These are phyloP conservation scores for Piscicola geometra DNA, from an alignment of 2,888 invertebrate species.

Conservation along the genomic window DNA sequence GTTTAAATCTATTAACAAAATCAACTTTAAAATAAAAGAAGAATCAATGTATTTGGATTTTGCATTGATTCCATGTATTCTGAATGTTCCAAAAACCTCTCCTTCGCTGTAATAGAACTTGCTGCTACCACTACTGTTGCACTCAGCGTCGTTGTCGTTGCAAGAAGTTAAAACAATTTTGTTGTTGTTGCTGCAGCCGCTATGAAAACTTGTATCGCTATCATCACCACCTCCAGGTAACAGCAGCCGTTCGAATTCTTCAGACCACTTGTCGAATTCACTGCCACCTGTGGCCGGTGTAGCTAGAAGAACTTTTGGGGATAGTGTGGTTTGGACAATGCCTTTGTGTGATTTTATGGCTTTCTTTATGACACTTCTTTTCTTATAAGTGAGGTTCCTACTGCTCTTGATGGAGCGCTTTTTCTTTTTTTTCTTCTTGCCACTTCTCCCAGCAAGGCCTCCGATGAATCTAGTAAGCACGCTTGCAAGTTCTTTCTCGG, in stretches of 20 bases:
- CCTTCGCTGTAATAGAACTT: constrained; percentile 16
- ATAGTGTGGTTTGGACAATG: too few relatives aligned
- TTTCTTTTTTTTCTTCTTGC: neutral
- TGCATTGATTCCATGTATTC: too few relatives aligned
- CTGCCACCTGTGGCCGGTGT: neutral
- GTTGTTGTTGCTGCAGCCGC: neutral
- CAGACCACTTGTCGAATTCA: constrained; percentile 19
- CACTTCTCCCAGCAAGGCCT: too few relatives aligned
- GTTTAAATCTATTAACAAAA: too few relatives aligned
- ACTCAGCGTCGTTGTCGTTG: neutral
- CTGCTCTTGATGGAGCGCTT: too few relatives aligned
- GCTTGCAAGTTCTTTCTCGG: too few relatives aligned
- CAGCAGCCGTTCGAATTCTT: constrained; percentile 23
- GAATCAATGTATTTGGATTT: too few relatives aligned
- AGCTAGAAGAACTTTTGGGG: neutral
- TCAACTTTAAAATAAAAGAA: too few relatives aligned
- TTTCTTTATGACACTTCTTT: neutral
- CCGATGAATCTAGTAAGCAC: too few relatives aligned
- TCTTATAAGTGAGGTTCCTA: neutral
- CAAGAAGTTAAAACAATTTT: neutral
- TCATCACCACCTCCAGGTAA: neutral
- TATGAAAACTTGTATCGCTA: neutral
- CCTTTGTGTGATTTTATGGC: neutral
- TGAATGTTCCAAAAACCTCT: neutral
- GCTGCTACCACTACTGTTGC: neutral